phyloP scores from a whole-genome alignment of 2,888 invertebrate species.

The Agrotis segetum region DNA sequence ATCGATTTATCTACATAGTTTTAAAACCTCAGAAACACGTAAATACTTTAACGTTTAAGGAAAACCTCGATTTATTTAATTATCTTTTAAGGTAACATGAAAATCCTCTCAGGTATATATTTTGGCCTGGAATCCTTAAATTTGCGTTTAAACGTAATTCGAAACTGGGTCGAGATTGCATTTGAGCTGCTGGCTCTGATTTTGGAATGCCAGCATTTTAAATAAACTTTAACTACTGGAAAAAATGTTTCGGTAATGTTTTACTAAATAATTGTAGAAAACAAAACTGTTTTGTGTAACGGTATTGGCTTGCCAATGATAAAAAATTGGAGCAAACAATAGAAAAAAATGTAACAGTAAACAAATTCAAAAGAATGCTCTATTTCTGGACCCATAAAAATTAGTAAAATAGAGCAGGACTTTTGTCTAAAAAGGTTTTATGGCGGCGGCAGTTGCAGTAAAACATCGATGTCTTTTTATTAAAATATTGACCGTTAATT shows the following conservation, averaged over 20 bases:
- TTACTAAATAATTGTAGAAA: slow-evolving; percentile 45
- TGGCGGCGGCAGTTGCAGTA: slow-evolving; percentile 59
- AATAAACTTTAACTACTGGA: slow-evolving; percentile 9
- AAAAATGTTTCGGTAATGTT: slow-evolving; percentile 41
- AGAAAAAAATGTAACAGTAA: slow-evolving; percentile 54
- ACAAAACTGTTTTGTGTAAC: slow-evolving; percentile 53
- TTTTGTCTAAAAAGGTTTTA: slow-evolving; percentile 72
- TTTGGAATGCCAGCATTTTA: slow-evolving; percentile 18
- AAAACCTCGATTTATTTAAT: slow-evolving; percentile 43
- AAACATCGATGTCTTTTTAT: slow-evolving; percentile 58
- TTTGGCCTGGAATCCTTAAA: slow-evolving; percentile 48
- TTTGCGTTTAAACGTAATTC: slow-evolving; percentile 30
- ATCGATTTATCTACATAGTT: slow-evolving; percentile 18
- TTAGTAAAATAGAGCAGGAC: slow-evolving; percentile 82
- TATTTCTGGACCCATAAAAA: slow-evolving; percentile 77
- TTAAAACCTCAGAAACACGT: slow-evolving; percentile 28
- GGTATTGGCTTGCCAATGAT: slow-evolving; percentile 20
- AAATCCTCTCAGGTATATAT: slow-evolving; percentile 14
- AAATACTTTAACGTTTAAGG: slow-evolving; percentile 40
- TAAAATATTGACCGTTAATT: slow-evolving; percentile 80
- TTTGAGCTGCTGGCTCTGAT: slow-evolving; percentile 14
- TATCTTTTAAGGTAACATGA: slow-evolving; percentile 29
- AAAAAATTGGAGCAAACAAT: slow-evolving; percentile 62
- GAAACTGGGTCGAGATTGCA: slow-evolving; percentile 45
- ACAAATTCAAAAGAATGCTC: slow-evolving; percentile 70